A percentile compares a stretch with the other conserved stretches of the same genome.
Evolutionary conservation across 1,140 invertebrate genomes (phyloP).

Genomic region (Asobara japonica): DNA sequence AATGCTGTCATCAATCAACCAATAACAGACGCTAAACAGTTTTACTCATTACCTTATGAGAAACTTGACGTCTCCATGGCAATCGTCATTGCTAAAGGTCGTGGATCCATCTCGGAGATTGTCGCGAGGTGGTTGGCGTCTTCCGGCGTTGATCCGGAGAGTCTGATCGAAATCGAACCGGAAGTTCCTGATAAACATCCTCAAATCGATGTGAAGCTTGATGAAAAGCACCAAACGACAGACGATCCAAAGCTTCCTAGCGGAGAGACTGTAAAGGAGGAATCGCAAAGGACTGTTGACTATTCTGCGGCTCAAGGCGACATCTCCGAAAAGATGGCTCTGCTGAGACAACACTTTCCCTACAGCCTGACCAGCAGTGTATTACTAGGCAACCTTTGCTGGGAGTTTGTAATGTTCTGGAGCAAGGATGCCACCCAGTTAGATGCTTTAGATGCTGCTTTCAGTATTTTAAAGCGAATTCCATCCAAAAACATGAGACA

Average conservation of each 20-base stretch:
- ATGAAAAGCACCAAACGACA: constrained; percentile 44
- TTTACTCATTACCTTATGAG: constrained; percentile 68
- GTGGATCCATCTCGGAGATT: constrained; percentile 84
- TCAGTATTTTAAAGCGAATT: constrained; percentile 68
- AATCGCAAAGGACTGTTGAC: constrained; percentile 45
- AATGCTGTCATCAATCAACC: constrained; percentile 72
- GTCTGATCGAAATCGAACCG: constrained; percentile 62
- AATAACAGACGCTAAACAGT: constrained; percentile 51
- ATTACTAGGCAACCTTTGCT: constrained; percentile 85
- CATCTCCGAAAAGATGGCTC: constrained; percentile 37
- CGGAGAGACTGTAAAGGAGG: constrained; percentile 33
- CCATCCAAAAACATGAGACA: constrained; percentile 73
- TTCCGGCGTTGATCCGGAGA: constrained; percentile 73
- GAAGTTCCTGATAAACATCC: no score
- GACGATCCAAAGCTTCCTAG: constrained; percentile 42
- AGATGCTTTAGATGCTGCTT: constrained; percentile 71
- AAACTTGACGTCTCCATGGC: constrained; percentile 77
- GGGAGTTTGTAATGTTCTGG: constrained; percentile 90
- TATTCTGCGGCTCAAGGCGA: constrained; percentile 44
- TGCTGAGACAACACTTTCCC: constrained; percentile 81
- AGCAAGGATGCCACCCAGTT: constrained; percentile 79
- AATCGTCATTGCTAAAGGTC: constrained; percentile 79
- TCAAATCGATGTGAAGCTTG: constrained; percentile 59
- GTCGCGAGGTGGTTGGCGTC: constrained; percentile 83
- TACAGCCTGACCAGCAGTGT: constrained; percentile 83